A percentile compares a stretch with the other conserved stretches of the same genome.
Evolutionary conservation across 2,113 vertebrate genomes (phyloP).

Genomic region (Riparia riparia): DNA sequence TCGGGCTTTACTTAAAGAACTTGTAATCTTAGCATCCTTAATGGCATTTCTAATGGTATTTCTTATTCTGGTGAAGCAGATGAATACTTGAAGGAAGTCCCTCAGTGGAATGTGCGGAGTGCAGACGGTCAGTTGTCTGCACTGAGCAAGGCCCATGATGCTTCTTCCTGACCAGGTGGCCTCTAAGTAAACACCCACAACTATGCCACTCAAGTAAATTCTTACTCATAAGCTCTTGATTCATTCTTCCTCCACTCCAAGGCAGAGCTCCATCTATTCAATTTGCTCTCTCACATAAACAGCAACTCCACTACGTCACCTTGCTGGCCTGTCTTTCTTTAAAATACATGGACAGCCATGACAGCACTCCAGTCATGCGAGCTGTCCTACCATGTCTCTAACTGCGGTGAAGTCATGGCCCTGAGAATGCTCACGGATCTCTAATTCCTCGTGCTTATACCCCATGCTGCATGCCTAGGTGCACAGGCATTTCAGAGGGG

Average conservation of each 20-base stretch:
- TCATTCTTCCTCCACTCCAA: not conserved
- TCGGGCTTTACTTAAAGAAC: not conserved
- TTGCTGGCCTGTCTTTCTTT: not conserved
- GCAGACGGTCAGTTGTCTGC: not conserved
- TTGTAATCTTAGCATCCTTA: not conserved
- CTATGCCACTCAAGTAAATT: not conserved
- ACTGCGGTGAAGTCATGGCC: not conserved
- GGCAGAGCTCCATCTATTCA: not conserved
- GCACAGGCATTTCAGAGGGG: not conserved
- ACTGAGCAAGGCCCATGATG: not conserved
- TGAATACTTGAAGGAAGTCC: not conserved
- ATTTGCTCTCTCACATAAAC: not conserved
- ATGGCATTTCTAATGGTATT: not conserved
- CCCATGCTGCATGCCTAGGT: fast-evolving
- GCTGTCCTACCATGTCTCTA: not conserved
- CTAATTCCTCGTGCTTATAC: not conserved
- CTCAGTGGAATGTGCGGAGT: not conserved
- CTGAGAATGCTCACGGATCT: not conserved
- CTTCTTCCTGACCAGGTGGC: not conserved
- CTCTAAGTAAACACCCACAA: not conserved
- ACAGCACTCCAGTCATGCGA: not conserved
- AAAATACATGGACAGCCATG: not conserved
- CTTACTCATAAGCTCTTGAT: not conserved
- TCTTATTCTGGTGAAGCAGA: not conserved
- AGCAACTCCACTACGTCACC: not conserved